Percentiles rank a stretch among this genome's conserved stretches.
phyloP scores from a whole-genome alignment of 2,888 invertebrate species.

The Boloria euphrosyne region DNA sequence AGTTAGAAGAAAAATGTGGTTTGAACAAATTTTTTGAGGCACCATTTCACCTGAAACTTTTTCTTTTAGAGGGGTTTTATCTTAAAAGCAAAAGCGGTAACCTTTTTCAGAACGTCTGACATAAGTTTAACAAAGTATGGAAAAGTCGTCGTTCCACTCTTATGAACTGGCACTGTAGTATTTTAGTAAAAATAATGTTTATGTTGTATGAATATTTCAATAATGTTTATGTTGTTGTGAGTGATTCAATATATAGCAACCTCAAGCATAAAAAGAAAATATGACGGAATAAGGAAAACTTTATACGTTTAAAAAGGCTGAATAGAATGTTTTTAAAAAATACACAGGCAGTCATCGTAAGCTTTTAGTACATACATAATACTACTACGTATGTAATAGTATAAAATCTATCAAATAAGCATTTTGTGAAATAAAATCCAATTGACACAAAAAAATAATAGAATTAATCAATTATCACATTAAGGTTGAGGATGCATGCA shows the following conservation, averaged over 20 bases:
- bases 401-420: too few species aligned
- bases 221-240: too few species aligned
- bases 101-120: constrained; percentile 34
- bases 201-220: constrained; percentile 12
- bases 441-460: not conserved
- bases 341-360: too few species aligned
- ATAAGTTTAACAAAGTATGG: constrained; percentile 33
- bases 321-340: not conserved
- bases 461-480: constrained; percentile 15
- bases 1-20: constrained; percentile 36
- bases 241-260: constrained; percentile 12
- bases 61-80: constrained; percentile 37
- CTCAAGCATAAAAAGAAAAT: constrained; percentile 10
- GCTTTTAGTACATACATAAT: too few species aligned
- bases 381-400: too few species aligned
- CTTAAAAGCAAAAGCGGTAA: constrained; percentile 41
- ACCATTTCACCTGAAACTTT: constrained; percentile 38
- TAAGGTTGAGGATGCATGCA: constrained; percentile 1
- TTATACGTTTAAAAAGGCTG: not conserved
- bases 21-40: constrained; percentile 36
- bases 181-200: constrained; percentile 21
- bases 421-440: not conserved
- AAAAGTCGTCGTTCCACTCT: constrained; percentile 28
- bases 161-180: constrained; percentile 22
- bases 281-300: constrained; percentile 6